Conservation (phyloP, 2,797 vertebrate genomes). For the Coregonus suidteri region DNA sequence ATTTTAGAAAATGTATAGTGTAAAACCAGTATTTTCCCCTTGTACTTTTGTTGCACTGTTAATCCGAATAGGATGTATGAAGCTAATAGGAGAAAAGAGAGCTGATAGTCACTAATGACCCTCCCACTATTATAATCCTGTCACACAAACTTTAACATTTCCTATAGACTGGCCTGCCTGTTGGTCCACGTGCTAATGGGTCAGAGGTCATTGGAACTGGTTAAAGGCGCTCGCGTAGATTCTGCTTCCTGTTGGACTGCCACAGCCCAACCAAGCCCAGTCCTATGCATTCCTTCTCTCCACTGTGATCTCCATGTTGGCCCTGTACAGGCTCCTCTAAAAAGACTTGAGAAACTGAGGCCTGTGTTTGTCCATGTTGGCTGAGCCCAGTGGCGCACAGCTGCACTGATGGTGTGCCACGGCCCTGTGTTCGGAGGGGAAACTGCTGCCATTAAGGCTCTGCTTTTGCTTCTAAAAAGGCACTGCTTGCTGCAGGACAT, state of each 20-base stretch:
- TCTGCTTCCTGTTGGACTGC: constrained; percentile 69
- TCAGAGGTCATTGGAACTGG: constrained; percentile 58
- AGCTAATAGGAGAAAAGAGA: constrained; percentile 77
- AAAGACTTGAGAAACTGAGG: constrained; percentile 67
- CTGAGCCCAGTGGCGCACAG: constrained; percentile 48
- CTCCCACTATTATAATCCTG: constrained; percentile 47
- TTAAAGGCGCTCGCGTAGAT: constrained; percentile 62
- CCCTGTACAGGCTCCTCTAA: constrained; percentile 72
- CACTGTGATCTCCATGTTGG: constrained; percentile 87
- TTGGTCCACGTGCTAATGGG: constrained; percentile 30
- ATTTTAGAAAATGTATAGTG: constrained; percentile 98
- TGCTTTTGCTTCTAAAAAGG: constrained; percentile 60
- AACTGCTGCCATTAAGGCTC: constrained; percentile 48
- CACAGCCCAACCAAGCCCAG: constrained; percentile 77
- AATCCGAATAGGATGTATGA: constrained; percentile 83
- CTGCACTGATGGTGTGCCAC: constrained; percentile 42
- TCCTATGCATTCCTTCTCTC: constrained; percentile 88
- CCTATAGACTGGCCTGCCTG: constrained; percentile 51
- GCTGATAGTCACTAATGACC: constrained; percentile 69
- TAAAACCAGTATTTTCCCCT: constrained; percentile 94
- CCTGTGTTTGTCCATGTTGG: constrained; percentile 53
- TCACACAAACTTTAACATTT: constrained; percentile 54
- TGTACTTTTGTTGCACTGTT: constrained; percentile 98
- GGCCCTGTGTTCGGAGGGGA: constrained; percentile 45
- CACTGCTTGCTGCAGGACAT: constrained; percentile 72